phyloP scores from a whole-genome alignment of 2,888 invertebrate species.

The Papilio gigon region DNA sequence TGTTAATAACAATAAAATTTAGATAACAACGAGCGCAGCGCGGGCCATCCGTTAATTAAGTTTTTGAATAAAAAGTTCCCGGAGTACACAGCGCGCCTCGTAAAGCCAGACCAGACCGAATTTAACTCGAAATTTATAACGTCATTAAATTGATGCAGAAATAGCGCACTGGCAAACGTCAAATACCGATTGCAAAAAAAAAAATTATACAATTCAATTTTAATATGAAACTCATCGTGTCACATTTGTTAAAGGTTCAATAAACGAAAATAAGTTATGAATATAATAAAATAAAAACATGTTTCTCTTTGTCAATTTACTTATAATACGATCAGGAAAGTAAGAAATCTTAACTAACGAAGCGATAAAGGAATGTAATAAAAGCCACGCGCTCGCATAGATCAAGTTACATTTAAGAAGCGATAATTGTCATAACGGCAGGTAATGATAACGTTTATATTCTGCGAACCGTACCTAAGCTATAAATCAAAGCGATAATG shows the following conservation, averaged over 20 bases:
- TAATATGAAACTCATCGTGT: background rate
- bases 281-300: too few relatives aligned
- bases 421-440: slow-evolving; percentile 47
- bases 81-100: slow-evolving; percentile 43
- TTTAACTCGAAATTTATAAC: slow-evolving; percentile 77
- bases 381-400: background rate
- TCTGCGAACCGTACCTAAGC: slow-evolving; percentile 70
- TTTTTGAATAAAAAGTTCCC: slow-evolving; percentile 39
- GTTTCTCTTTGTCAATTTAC: too few relatives aligned
- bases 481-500: slow-evolving; percentile 79
- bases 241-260: too few relatives aligned
- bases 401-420: slow-evolving; percentile 31
- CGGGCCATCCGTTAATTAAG: slow-evolving; percentile 46
- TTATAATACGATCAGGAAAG: background rate
- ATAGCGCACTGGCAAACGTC: slow-evolving; percentile 65
- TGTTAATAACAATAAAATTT: slow-evolving; percentile 26
- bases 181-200: slow-evolving; percentile 45
- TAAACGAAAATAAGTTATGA: background rate
- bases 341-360: slow-evolving; percentile 20
- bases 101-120: slow-evolving; percentile 53
- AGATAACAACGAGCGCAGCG: slow-evolving; percentile 41
- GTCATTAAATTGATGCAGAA: slow-evolving; percentile 78
- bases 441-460: slow-evolving; percentile 70
- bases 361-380: slow-evolving; percentile 23
- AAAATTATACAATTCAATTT: background rate